phyloP scores from a whole-genome alignment of 2,888 invertebrate species.

The Cybosia mesomella region DNA sequence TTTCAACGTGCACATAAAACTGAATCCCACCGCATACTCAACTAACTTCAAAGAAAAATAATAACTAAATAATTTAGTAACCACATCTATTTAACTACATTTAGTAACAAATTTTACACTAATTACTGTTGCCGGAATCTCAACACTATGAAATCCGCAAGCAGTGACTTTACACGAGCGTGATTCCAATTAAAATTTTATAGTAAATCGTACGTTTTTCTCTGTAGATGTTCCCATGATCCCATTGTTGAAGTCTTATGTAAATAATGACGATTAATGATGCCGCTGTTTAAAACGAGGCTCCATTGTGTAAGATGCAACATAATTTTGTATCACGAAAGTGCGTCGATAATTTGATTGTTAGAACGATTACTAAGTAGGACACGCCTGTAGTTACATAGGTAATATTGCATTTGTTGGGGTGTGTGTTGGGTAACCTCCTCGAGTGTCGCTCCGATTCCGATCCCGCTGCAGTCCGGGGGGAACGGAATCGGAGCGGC shows the following conservation, averaged over 20 bases:
- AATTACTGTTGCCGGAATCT: slow-evolving; percentile 36
- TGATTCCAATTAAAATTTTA: slow-evolving; percentile 50
- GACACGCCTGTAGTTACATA: slow-evolving; percentile 8
- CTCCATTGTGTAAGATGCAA: slow-evolving; percentile 54
- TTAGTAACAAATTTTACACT: slow-evolving; percentile 46
- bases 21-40: slow-evolving; percentile 13
- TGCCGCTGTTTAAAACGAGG: slow-evolving; percentile 37
- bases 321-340: slow-evolving; percentile 37
- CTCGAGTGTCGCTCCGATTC: too few species aligned
- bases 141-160: slow-evolving; percentile 39
- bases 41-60: slow-evolving; percentile 24
- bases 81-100: slow-evolving; percentile 33
- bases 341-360: slow-evolving; percentile 16
- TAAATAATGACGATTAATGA: slow-evolving; percentile 66
- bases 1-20: not conserved
- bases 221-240: slow-evolving; percentile 56
- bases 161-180: slow-evolving; percentile 44
- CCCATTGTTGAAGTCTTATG: slow-evolving; percentile 62
- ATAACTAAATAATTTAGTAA: slow-evolving; percentile 41
- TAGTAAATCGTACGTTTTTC: slow-evolving; percentile 52
- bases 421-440: too few species aligned
- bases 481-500: too few species aligned
- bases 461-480: too few species aligned
- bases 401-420: not conserved
- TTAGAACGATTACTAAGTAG: slow-evolving; percentile 21